Conservation (phyloP, 2,888 invertebrate species). For the Esperia sulphurella region DNA sequence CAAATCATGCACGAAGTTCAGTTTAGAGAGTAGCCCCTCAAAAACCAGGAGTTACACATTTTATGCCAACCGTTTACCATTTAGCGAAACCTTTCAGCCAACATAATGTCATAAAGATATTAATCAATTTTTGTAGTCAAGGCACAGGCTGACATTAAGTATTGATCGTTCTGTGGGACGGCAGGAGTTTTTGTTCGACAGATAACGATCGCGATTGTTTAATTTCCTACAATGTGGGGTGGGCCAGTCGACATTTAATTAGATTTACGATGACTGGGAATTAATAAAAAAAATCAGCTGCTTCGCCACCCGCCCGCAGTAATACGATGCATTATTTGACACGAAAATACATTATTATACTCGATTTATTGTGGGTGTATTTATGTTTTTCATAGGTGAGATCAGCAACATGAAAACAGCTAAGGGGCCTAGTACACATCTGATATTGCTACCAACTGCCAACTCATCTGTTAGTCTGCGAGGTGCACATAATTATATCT, state of each 20-base stretch:
- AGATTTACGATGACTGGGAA: constrained; percentile 23
- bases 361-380: constrained; percentile 15
- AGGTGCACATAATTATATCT: too few species aligned
- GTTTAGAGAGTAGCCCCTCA: too few species aligned
- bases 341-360: background rate
- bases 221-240: constrained; percentile 33
- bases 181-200: constrained; percentile 34
- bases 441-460: background rate
- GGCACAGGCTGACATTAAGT: constrained; percentile 25
- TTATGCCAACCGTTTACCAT: too few species aligned
- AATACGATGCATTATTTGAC: constrained; percentile 2
- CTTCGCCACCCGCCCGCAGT: constrained; percentile 20
- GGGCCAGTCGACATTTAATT: constrained; percentile 17
- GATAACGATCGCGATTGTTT: constrained; percentile 38
- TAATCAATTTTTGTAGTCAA: constrained; percentile 15
- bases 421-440: background rate
- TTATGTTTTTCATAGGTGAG: constrained; percentile 6
- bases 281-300: constrained; percentile 20
- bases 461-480: background rate
- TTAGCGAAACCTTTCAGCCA: background rate
- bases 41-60: too few species aligned
- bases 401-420: constrained; percentile 4
- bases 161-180: constrained; percentile 34
- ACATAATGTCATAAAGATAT: background rate
- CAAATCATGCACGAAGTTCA: too few species aligned